phyloP scores from a whole-genome alignment of 2,113 vertebrate genomes.

The Prietella phreatophila region DNA sequence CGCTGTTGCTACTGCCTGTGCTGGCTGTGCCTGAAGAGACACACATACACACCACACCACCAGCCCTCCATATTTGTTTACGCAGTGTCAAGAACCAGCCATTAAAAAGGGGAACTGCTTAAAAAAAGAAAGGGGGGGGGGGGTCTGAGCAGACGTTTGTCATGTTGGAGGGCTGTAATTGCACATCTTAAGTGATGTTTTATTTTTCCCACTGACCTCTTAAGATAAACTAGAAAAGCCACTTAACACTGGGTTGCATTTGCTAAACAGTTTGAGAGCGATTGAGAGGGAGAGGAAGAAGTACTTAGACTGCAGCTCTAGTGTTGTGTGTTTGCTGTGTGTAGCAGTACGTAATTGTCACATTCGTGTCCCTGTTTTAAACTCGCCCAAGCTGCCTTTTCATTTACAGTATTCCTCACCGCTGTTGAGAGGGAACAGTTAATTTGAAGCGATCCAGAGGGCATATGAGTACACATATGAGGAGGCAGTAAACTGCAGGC shows the following conservation, averaged over 20 bases:
- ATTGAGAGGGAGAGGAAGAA: slow-evolving; percentile 54
- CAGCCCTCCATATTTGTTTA: slow-evolving; percentile 76
- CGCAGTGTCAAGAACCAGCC: slow-evolving; percentile 70
- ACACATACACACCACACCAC: slow-evolving; percentile 45
- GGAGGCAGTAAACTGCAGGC: slow-evolving; percentile 23
- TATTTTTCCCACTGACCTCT: slow-evolving; percentile 79
- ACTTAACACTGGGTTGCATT: slow-evolving; percentile 71
- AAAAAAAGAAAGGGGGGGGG: slow-evolving; percentile 17
- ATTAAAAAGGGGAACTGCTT: slow-evolving; percentile 61
- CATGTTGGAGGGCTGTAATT: slow-evolving; percentile 77
- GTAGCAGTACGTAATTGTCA: slow-evolving; percentile 26
- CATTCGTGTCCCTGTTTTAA: slow-evolving; percentile 33
- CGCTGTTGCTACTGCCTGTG: slow-evolving; percentile 61
- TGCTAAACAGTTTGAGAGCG: slow-evolving; percentile 64
- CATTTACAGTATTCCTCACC: slow-evolving; percentile 19
- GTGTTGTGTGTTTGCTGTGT: slow-evolving; percentile 44
- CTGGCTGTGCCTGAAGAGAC: slow-evolving; percentile 39
- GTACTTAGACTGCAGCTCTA: slow-evolving; percentile 53
- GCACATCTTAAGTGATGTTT: slow-evolving; percentile 75
- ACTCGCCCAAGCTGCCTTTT: slow-evolving; percentile 17
- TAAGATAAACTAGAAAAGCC: slow-evolving; percentile 78
- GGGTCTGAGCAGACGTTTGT: slow-evolving; percentile 70
- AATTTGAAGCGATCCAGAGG: slow-evolving; percentile 17
- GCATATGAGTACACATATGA: neutral
- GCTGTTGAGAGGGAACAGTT: neutral